Percentiles rank a stretch among this genome's conserved stretches.
Conservation (phyloP, 2,797 vertebrate species). For the Hippocampus kuda region DNA sequence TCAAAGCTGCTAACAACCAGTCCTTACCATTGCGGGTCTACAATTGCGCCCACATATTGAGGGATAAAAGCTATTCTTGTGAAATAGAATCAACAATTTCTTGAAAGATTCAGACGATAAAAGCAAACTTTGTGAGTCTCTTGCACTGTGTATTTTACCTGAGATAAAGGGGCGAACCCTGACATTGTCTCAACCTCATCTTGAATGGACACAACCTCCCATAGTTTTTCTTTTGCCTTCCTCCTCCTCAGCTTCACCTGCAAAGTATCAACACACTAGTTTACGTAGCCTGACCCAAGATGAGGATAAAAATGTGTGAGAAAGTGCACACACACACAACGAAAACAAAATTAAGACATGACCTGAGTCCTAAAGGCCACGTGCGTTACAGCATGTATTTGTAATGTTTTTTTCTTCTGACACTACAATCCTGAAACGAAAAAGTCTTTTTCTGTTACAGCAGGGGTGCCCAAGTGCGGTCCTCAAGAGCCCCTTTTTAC, state of each 20-base stretch:
- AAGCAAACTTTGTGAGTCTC: background rate
- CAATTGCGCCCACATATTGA: background rate
- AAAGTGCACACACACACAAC: background rate
- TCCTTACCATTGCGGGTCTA: background rate
- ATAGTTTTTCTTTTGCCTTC: slow-evolving; percentile 39
- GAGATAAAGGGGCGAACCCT: slow-evolving; percentile 9
- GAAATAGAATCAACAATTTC: background rate
- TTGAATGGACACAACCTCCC: slow-evolving; percentile 57
- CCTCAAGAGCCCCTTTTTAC: no score
- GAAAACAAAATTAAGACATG: background rate
- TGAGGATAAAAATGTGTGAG: background rate
- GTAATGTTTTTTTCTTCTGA: background rate
- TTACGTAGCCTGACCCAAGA: background rate
- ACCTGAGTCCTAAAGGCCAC: background rate
- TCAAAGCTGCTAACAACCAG: background rate
- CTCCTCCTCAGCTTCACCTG: slow-evolving; percentile 61
- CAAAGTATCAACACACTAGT: background rate
- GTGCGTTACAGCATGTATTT: background rate
- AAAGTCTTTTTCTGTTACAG: background rate
- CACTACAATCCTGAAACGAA: background rate
- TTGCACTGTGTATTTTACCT: slow-evolving; percentile 25
- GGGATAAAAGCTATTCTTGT: background rate
- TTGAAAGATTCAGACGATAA: background rate
- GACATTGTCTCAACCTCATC: slow-evolving; percentile 19
- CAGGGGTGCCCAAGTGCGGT: no score